Base-by-base conservation (phyloP, 2,888 invertebrate species). In the Pseudococcus jackbeardsleyi region DNA sequence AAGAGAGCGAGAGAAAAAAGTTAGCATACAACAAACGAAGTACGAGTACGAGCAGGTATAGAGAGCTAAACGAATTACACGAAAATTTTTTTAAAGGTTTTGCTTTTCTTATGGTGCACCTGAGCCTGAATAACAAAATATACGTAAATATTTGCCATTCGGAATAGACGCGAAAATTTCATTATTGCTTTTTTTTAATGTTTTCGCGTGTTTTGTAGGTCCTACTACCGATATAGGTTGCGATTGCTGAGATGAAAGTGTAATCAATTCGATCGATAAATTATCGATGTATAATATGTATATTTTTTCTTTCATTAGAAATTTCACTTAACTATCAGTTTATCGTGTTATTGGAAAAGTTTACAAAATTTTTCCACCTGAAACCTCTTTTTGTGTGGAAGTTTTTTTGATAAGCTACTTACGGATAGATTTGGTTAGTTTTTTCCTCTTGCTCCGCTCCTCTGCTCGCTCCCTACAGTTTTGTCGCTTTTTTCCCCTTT, bases 321-420 rank as follows among this genome's bases (percentile, higher is more conserved):
- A 12, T 64, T 64, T 64, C 64, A 64, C 64, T 64, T 11, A 22
- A 64, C 64, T 9, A 64, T 64, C 64, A 64, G 64, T 64, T 64
- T 22, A 64, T 64, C 22, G 64, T 64, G 64, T 64, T 64, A 64
- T 64, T 64, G 64, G 22, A 64, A 64, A 64, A 64, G 64, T 64
- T 64, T 64, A 64, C 64, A 64, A 64, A 64, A 64, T 64, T 64
- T 54, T 64, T 64, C 64, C 64, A 64, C 64, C 64, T 64, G 64
- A 64, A 64, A 64, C 64, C 64, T 64, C 64, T 64, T 64, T 64
- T 64, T 64, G 64, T 64, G 12, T 64, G 22, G 64, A 64, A 64
- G 22, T 64, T 64, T 64, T 64, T 64, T 64, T 64, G 64, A 64
- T 64, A 64, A 64, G 64, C 64, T 64, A 64, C 64, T 64, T 64